Evolutionary conservation across 2,113 vertebrate species (phyloP).

Genomic region (Malaclemys terrapin): DNA sequence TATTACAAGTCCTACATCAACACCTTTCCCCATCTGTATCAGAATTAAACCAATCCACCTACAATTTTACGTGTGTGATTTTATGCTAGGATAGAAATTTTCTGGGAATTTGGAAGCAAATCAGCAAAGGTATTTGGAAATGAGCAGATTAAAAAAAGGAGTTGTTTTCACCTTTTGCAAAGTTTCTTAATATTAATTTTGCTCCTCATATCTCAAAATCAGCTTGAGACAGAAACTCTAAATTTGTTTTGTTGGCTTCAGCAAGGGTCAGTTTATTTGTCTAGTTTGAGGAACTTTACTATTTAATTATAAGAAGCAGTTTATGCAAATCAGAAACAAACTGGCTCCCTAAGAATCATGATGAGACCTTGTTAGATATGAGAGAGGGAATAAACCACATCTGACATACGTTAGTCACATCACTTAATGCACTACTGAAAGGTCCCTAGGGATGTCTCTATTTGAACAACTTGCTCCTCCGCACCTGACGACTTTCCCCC

Average conservation of each 20-base stretch:
- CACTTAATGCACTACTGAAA: not conserved
- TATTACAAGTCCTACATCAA: not conserved
- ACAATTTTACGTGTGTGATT: not conserved
- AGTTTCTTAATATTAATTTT: not conserved
- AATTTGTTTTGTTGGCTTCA: not conserved
- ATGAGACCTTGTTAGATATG: not conserved
- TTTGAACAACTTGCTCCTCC: no score
- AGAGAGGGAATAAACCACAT: conserved; percentile 29
- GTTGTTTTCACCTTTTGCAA: not conserved
- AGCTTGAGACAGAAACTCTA: not conserved
- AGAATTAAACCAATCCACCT: not conserved
- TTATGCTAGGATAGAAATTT: not conserved
- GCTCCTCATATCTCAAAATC: not conserved
- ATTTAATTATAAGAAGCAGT: not conserved
- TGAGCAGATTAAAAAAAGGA: not conserved
- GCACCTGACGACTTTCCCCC: no score
- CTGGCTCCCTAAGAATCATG: not conserved
- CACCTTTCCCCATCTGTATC: not conserved
- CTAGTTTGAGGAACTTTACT: not conserved
- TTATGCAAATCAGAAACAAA: not conserved
- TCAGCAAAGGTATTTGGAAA: not conserved
- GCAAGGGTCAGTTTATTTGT: conserved; percentile 17
- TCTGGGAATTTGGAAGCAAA: not conserved
- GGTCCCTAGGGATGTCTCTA: not conserved
- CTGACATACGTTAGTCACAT: not conserved